Evolutionary conservation across 2,113 vertebrate species (phyloP).

Genomic region (Passer domesticus): DNA sequence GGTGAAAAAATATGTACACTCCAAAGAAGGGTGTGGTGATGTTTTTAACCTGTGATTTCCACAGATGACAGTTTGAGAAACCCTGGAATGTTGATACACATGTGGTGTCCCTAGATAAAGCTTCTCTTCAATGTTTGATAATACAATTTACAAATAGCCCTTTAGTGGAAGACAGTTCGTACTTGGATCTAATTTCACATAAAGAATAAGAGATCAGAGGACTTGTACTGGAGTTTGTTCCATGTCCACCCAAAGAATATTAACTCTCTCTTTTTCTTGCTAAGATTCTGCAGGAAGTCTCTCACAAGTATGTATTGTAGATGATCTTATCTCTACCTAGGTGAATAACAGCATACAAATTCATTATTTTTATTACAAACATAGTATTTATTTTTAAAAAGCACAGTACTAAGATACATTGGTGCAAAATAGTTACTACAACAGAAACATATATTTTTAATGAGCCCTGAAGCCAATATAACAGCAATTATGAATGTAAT

Average conservation of each 20-base stretch:
- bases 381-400: background rate
- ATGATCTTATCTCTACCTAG: background rate
- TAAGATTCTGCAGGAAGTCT: background rate
- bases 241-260: background rate
- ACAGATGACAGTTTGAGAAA: background rate
- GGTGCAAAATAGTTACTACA: background rate
- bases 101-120: background rate
- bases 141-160: background rate
- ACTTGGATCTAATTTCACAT: background rate
- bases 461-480: background rate
- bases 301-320: background rate
- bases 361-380: background rate
- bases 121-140: background rate
- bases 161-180: background rate
- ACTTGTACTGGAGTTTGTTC: background rate
- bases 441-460: conserved; percentile 4
- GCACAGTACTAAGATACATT: background rate
- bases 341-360: background rate
- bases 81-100: background rate
- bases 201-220: background rate
- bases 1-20: background rate
- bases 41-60: background rate
- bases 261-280: background rate
- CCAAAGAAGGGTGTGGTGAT: background rate
- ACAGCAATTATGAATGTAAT: background rate